A percentile compares a stretch with the other conserved stretches of the same genome.
Evolutionary conservation across 2,888 invertebrate genomes (phyloP).

Genomic region (Euplagia quadripunctaria): DNA sequence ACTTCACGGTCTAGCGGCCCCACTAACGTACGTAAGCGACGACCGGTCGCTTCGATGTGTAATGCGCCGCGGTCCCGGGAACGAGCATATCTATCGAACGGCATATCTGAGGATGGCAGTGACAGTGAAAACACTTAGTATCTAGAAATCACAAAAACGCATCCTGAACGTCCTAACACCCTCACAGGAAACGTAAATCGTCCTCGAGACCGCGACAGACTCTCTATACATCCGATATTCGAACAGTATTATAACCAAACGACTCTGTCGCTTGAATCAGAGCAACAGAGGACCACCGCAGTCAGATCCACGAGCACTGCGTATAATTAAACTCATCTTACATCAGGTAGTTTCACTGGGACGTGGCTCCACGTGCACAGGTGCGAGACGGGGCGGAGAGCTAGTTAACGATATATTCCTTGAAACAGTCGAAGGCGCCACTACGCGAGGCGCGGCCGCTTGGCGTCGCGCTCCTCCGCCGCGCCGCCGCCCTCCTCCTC

Average conservation of each 20-base stretch:
- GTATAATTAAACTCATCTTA: conserved; percentile 46
- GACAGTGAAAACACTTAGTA: conserved; percentile 42
- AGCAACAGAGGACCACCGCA: conserved; percentile 31
- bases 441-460: conserved; percentile 93
- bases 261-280: conserved; percentile 24
- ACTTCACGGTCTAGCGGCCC: conserved; percentile 51
- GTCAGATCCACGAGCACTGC: conserved; percentile 43
- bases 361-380: conserved; percentile 57
- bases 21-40: conserved; percentile 40
- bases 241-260: conserved; percentile 19
- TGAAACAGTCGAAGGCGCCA: conserved; percentile 68
- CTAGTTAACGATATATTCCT: conserved; percentile 73
- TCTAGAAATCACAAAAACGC: conserved; percentile 46
- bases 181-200: conserved; percentile 16
- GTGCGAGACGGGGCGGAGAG: conserved; percentile 65
- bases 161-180: conserved; percentile 25
- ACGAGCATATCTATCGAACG: conserved; percentile 22
- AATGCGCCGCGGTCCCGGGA: conserved; percentile 27
- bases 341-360: conserved; percentile 62
- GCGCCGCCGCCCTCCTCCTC: conserved; percentile 90
- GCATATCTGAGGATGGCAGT: conserved; percentile 37
- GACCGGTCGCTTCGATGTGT: conserved; percentile 49
- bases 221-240: conserved; percentile 10
- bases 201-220: conserved; percentile 20
- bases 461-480: conserved; percentile 87